Base-by-base conservation (phyloP, 1,140 invertebrate species). In the Calliopsis andreniformis region DNA sequence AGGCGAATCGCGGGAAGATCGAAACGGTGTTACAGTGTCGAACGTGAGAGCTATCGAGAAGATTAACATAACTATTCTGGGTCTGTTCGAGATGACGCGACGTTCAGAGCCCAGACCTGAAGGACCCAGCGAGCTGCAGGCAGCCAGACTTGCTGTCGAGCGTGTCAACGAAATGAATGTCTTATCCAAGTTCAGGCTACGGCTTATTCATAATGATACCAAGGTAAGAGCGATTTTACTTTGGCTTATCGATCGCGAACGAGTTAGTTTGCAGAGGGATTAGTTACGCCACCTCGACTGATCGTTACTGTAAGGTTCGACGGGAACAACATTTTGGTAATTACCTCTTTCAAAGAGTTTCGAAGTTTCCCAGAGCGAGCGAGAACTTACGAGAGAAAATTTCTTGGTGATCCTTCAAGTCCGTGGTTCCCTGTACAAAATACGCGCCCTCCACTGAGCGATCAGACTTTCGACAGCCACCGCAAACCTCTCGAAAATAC, bases 181-280 rank as follows among this genome's bases (percentile, higher is more conserved):
- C 59, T 91, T 97, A 25, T 94, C 94, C 0, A 95, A 95, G 28
- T 97, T 96, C 86, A 93, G 92, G 39, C 91, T 97, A 42, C 93
- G 94, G 71, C 93, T 97, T 56, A 92, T 96, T 76, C 94, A 94
- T 83, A 97, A 97, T 86, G 96, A 97, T 85, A 97, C 96, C 1
- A 94, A 96, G 95, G 96, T 97, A 92, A 91, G 90, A 23, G 8
- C 12, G 14, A 30, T 32, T 25, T 56, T 30, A 30, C 28, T 16
- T 8, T 18, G 0, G 14, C 14, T 10, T n/a, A 14, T 8, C 28
- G 53, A n/a, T n/a, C n/a, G n/a, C n/a, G n/a, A n/a, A n/a, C n/a
- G n/a, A n/a, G n/a, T n/a, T n/a, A n/a, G n/a, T n/a, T n/a, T n/a
- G n/a, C n/a, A n/a, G n/a, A n/a, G n/a, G n/a, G n/a, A n/a, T n/a